Evolutionary conservation across 2,113 vertebrate genomes (phyloP).

Genomic region (Acrocephalus arundinaceus): DNA sequence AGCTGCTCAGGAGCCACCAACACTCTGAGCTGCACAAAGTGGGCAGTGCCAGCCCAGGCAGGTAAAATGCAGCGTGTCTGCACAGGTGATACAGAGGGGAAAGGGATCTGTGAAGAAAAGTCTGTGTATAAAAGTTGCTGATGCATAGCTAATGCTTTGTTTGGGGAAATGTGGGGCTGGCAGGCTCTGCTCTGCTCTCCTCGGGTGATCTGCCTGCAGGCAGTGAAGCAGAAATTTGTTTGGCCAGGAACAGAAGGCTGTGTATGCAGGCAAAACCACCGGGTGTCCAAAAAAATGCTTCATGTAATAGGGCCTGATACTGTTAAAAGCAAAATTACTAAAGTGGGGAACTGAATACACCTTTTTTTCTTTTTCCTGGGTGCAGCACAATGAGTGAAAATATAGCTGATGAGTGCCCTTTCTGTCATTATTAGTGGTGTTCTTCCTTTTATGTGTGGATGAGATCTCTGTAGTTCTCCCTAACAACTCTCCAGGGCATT

Average conservation of each 20-base stretch:
- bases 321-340: neutral
- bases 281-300: neutral
- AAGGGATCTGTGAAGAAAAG: neutral
- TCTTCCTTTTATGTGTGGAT: conserved; percentile 5
- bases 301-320: neutral
- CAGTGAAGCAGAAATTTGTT: neutral
- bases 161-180: neutral
- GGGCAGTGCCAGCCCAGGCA: neutral
- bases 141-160: neutral
- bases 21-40: rapidly evolving
- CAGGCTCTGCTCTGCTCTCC: neutral
- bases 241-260: neutral
- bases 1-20: neutral
- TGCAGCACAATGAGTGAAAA: neutral
- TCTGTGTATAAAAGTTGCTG: neutral
- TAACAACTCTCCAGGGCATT: neutral
- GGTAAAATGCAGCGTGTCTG: neutral
- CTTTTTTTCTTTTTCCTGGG: neutral
- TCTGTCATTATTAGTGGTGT: neutral
- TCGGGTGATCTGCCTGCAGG: conserved; percentile 13
- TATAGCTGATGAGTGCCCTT: neutral
- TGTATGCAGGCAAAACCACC: neutral
- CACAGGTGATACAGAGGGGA: neutral
- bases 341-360: neutral
- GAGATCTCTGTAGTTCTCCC: neutral